These are phyloP conservation scores for Microchrysa polita DNA, from an alignment of 2,888 invertebrate species.

Conservation along the genomic window DNA sequence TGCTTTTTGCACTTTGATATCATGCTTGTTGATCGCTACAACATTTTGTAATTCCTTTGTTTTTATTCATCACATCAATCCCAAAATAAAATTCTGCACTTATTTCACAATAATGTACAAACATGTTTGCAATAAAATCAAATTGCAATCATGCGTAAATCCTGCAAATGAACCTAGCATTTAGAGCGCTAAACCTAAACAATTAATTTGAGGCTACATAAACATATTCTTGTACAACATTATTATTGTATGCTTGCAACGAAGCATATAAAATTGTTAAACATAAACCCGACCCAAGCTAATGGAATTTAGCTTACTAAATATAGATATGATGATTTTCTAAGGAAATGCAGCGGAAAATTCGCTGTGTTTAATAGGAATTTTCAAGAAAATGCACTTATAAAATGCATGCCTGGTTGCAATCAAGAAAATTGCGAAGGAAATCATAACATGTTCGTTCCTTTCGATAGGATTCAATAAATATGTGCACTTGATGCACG, in stretches of 20 bases:
- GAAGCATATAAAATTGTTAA: not conserved
- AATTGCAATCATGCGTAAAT: conserved; percentile 11
- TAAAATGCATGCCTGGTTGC: no score
- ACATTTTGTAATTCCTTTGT: no score
- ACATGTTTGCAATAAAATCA: conserved; percentile 39
- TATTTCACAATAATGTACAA: not conserved
- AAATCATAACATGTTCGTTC: no score
- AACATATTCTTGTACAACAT: no score
- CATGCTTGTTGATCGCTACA: no score
- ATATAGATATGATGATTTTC: conserved; percentile 8
- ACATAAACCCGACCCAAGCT: not conserved
- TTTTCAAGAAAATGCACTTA: no score
- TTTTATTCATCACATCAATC: not conserved
- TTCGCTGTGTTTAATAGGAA: no score
- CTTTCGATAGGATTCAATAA: no score
- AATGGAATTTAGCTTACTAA: not conserved
- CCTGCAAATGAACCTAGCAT: not conserved
- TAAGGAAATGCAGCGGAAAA: conserved; percentile 1
- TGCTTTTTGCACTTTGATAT: no score
- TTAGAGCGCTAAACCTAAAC: conserved; percentile 15
- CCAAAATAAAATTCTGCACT: not conserved
- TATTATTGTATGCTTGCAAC: not conserved
- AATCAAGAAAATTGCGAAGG: no score
- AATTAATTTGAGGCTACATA: conserved; percentile 24
- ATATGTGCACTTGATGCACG: no score